Evolutionary conservation across 2,888 invertebrate species (phyloP), one percentile per base, ranked within the genome.

Genomic region (Meiosimyza platycephala): DNA sequence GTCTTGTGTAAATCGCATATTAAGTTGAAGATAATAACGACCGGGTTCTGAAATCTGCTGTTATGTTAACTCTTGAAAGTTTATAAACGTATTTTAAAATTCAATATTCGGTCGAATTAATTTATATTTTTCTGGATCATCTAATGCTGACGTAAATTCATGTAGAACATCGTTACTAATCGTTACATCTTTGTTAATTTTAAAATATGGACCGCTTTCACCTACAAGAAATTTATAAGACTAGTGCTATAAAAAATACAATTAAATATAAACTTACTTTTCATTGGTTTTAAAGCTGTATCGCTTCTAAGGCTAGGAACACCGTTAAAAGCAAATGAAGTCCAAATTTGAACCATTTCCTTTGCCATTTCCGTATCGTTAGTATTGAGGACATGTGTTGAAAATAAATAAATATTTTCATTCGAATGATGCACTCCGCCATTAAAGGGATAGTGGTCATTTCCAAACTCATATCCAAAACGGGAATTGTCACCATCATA

Each of bases 321-420:
- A 13, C 87, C 88, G 7, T 75, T 75, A n/a, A 79, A 83, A 33
- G 85, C 87, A 78, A 88, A 88, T 16, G 86, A 86, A 6, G 87
- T 86, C 88, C 88, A 88, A 59, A 87, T 52, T 3, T 85, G 81
- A 5, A 90, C 84, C 87, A 90, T 88, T 74, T 84, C 85, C 55
- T 86, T 84, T 1, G 89, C 87, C 66, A 90, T 82, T 59, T 78
- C 68, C 2, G 80, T 81, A 70, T 89, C 89, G 63, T 89, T 88
- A 3, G 75, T 78, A 72, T 84, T 85, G 40, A 89, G 77, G 1
- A 77, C 72, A 65, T 85, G 84, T 1, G 84, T 85, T 13, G 84
- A 80, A 80, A 90, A 91, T n/a, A 91, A 77, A 78, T 91, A 90
- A n/a, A 90, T 88, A 47, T 90, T 86, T 74, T 91, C 91, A 78